Base-by-base conservation (phyloP, 64 coral and sea anemone species). In the Dendrophyllia cribrosa region DNA sequence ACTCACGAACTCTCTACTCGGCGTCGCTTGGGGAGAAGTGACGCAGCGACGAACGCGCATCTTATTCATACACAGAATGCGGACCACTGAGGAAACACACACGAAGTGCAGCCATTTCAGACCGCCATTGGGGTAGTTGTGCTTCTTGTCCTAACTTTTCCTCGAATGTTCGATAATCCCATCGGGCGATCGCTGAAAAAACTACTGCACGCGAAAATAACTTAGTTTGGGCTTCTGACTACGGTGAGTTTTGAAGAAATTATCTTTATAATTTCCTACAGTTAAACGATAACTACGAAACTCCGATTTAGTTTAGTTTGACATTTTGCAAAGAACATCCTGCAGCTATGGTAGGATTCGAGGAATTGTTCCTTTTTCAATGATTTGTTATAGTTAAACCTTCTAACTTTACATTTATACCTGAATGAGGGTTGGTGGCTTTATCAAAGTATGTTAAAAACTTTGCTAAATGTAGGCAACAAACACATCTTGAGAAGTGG, bases 21-120 rank as follows among this genome's bases (percentile, higher is more conserved):
- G 95, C 79, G 48, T 92, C 90, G 95, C 95, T 97, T 97, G 95
- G 95, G 95, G 95, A 97, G 89, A 93, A 97, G 88, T 97, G 92
- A 97, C 95, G 92, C 95, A 97, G 82, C 86, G 64, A 84, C 59
- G 20, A 77, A 94, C 95, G 95, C 95, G 95, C 95, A 97, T 92
- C 62, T 86, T 91, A 97, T 88, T 97, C 80, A 97, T 97, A 97
- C 95, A 45, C 17, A 46, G 66, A 20, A 53, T 91, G 95, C 95
- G 95, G 92, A 97, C 95, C 88, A 77, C 95, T 82, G 95, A 97
- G 95, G 83, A 97, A 94, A 88, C 95, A 94, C 0, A 66, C 62
- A 73, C 87, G 73, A 67, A 97, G 66, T 67, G 73, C 52, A 94
- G 90, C 82, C 87, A 88, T 75, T 93, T 87, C 61, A 72, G 76